Evolutionary conservation across 2,888 invertebrate genomes (phyloP).

Genomic region (Dorcus hopei): DNA sequence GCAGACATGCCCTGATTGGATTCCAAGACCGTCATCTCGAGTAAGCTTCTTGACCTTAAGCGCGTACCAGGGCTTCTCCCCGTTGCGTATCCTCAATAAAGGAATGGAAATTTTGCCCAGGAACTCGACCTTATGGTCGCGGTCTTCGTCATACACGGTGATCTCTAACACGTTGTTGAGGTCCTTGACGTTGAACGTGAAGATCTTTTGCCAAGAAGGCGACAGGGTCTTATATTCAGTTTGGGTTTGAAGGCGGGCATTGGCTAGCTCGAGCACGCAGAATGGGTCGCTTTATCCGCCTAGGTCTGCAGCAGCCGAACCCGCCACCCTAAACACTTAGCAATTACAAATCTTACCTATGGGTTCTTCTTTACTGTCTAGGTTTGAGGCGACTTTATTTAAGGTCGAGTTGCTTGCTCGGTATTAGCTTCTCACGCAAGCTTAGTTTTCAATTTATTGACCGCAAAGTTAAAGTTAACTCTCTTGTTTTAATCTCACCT

Average conservation of each 20-base stretch:
- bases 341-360: neutral
- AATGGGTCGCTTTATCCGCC: conserved; percentile 99
- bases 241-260: conserved; percentile 93
- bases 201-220: conserved; percentile 98
- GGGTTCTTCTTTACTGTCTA: neutral
- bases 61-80: conserved; percentile 93
- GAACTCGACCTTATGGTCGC: conserved; percentile 97
- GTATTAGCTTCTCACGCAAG: too few relatives aligned
- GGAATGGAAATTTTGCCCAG: conserved; percentile 82
- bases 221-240: conserved; percentile 97
- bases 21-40: conserved; percentile 94
- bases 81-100: conserved; percentile 78
- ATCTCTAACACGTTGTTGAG: conserved; percentile 92
- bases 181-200: conserved; percentile 95
- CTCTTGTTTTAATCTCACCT: neutral
- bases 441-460: too few relatives aligned
- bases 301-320: conserved; percentile 90
- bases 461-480: neutral
- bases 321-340: conserved; percentile 52
- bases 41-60: conserved; percentile 91
- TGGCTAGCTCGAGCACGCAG: conserved; percentile 93
- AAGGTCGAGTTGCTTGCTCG: too few relatives aligned
- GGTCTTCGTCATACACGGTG: conserved; percentile 96
- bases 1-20: conserved; percentile 84
- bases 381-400: too few relatives aligned